These are phyloP conservation scores for Agrotis exclamationis DNA, from an alignment of 2,888 invertebrate species.

Conservation along the genomic window DNA sequence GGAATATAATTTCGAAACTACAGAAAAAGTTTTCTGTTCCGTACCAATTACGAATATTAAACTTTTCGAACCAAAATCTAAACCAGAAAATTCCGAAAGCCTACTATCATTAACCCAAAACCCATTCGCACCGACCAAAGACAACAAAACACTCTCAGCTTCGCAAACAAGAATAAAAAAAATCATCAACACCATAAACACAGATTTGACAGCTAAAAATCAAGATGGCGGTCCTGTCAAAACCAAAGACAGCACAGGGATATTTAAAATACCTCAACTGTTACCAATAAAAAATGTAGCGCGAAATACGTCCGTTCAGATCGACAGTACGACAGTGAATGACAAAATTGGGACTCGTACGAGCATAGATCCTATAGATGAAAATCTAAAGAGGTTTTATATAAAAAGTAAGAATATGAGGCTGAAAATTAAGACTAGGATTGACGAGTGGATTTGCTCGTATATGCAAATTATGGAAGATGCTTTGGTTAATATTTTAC, in stretches of 20 bases:
- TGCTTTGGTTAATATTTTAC: constrained; percentile 68
- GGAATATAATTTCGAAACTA: constrained; percentile 10
- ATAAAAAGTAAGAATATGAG: constrained; percentile 65
- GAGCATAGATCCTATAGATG: constrained; percentile 43
- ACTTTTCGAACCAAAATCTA: background rate
- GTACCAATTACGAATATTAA: constrained; percentile 28
- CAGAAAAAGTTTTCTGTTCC: background rate
- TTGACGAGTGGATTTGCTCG: constrained; percentile 77
- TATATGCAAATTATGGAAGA: constrained; percentile 80
- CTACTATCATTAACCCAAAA: background rate
- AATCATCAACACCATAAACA: constrained; percentile 14
- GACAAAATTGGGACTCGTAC: constrained; percentile 16
- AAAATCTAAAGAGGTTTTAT: constrained; percentile 62
- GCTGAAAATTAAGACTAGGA: constrained; percentile 65
- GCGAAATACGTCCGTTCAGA: constrained; percentile 10
- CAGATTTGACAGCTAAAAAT: background rate
- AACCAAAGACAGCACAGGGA: constrained; percentile 9
- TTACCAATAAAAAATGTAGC: constrained; percentile 37
- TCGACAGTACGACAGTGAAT: constrained; percentile 10
- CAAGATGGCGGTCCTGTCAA: background rate
- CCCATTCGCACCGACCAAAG: background rate
- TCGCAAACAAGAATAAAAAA: constrained; percentile 28
- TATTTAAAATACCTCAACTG: constrained; percentile 47
- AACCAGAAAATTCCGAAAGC: background rate
- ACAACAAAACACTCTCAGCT: constrained; percentile 7